A percentile compares a stretch with the other conserved stretches of the same genome.
Evolutionary conservation across 1,140 invertebrate genomes (phyloP).

Genomic region (Carposina sasakii): DNA sequence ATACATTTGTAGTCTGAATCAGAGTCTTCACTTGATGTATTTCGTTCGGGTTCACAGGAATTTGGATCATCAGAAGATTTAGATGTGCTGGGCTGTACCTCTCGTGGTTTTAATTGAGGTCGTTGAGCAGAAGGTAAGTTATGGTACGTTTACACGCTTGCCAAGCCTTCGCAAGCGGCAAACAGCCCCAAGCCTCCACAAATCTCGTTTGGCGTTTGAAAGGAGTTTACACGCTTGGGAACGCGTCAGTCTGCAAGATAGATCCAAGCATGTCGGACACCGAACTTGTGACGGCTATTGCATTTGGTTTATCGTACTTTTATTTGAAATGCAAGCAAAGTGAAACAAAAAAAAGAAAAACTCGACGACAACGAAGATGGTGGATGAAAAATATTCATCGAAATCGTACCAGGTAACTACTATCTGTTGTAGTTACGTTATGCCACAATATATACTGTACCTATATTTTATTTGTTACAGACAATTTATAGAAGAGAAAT

Average conservation of each 20-base stretch:
- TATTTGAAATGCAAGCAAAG: conserved; percentile 7
- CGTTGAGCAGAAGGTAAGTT: conserved; percentile 18
- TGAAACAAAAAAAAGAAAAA: conserved; percentile 1
- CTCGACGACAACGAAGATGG: conserved; percentile 8
- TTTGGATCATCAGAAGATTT: conserved; percentile 16
- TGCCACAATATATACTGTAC: conserved; percentile 1
- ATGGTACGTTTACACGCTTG: conserved; percentile 22
- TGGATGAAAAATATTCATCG: conserved; percentile 21
- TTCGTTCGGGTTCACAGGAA: conserved; percentile 9
- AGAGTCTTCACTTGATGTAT: conserved; percentile 15
- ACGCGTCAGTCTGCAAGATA: conserved; percentile 14
- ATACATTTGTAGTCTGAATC: conserved; percentile 14
- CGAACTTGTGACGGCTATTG: conserved; percentile 15
- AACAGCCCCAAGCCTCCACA: conserved; percentile 1
- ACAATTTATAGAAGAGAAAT: conserved; percentile 7
- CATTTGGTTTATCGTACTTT: conserved; percentile 13
- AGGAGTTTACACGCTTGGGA: conserved; percentile 6
- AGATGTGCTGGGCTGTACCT: conserved; percentile 13
- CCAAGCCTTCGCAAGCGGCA: too few relatives aligned
- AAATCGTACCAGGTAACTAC: conserved; percentile 21
- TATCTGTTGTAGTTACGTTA: conserved; percentile 4
- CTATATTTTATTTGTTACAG: conserved; percentile 8
- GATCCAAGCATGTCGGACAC: conserved; percentile 13
- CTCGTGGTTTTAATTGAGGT: conserved; percentile 15
- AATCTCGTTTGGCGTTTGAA: too few relatives aligned